Percentiles rank a stretch among this genome's conserved stretches.
phyloP scores from a whole-genome alignment of 1,140 invertebrate species.

The Sipha flava region DNA sequence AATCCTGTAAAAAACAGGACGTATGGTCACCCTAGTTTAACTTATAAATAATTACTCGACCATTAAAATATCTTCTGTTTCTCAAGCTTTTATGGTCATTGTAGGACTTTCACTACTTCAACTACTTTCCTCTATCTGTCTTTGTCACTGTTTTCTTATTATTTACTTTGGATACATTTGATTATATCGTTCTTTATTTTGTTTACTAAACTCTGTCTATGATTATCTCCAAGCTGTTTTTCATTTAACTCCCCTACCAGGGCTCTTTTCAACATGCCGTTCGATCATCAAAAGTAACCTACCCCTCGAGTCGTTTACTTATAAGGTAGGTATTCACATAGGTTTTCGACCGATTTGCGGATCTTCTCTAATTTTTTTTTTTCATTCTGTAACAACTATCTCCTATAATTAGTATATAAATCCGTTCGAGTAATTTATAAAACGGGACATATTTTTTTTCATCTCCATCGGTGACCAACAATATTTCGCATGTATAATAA shows the following conservation, averaged over 20 bases:
- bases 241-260: background rate
- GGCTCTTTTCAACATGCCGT: background rate
- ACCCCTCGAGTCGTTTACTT: background rate
- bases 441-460: no score
- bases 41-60: no score
- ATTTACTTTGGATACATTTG: background rate
- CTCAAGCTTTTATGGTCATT: background rate
- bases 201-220: background rate
- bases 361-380: background rate
- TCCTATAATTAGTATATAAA: background rate
- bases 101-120: background rate
- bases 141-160: background rate
- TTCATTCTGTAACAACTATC: background rate
- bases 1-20: no score
- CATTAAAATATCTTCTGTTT: no score
- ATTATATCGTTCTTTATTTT: background rate
- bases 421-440: no score
- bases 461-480: no score
- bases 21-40: no score
- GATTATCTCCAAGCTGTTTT: background rate
- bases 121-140: background rate
- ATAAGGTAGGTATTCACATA: background rate
- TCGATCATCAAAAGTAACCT: background rate
- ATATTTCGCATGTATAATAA: no score
- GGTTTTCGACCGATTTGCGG: background rate